phyloP scores from a whole-genome alignment of 2,113 vertebrate genomes.

The Megaceryle maxima region DNA sequence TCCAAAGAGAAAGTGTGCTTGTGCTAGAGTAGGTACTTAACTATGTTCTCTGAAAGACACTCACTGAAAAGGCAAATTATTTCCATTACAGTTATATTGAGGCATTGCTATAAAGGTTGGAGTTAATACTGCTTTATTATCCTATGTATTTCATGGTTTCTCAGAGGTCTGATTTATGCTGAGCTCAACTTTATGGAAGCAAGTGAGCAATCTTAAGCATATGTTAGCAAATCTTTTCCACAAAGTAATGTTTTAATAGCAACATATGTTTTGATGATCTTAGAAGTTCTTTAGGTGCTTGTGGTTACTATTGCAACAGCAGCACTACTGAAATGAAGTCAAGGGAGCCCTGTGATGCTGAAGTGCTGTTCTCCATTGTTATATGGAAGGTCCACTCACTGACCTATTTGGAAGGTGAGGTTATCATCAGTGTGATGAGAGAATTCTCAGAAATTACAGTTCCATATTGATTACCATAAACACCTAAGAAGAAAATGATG shows the following conservation, averaged over 20 bases:
- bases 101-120: background rate
- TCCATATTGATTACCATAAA: background rate
- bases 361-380: background rate
- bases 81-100: background rate
- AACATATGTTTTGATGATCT: background rate
- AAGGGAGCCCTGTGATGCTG: background rate
- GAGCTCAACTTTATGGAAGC: background rate
- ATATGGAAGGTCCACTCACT: background rate
- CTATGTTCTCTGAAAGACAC: background rate
- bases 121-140: background rate
- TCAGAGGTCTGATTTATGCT: background rate
- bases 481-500: background rate
- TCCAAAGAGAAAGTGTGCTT: background rate
- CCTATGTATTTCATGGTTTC: background rate
- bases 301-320: background rate
- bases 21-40: background rate
- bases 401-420: background rate
- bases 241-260: background rate
- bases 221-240: background rate
- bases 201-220: background rate
- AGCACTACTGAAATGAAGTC: background rate
- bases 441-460: background rate
- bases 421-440: background rate
- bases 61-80: background rate
- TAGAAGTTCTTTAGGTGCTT: background rate